Percentiles rank a stretch among this genome's conserved stretches.
phyloP scores from a whole-genome alignment of 2,888 invertebrate genomes.

The Noctua janthe region DNA sequence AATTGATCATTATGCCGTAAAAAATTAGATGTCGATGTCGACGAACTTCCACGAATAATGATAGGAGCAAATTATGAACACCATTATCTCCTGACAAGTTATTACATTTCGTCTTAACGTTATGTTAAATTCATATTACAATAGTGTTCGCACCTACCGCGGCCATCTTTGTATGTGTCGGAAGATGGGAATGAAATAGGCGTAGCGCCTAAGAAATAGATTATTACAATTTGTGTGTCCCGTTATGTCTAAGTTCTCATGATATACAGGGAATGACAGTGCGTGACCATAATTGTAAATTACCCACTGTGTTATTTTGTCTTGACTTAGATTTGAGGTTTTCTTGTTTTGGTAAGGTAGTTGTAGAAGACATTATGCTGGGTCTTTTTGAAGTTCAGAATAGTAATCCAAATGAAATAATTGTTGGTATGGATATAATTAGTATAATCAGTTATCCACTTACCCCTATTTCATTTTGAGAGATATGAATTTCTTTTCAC shows the following conservation, averaged over 20 bases:
- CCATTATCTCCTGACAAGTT: constrained; percentile 75
- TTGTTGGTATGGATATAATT: background rate
- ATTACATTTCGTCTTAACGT: constrained; percentile 69
- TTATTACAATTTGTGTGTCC: constrained; percentile 65
- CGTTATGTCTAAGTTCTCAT: constrained; percentile 64
- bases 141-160: constrained; percentile 60
- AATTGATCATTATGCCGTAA: constrained; percentile 79
- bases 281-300: constrained; percentile 51
- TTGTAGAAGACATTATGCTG: background rate
- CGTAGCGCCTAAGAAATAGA: constrained; percentile 66
- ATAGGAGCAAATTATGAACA: constrained; percentile 75
- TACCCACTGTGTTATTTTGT: constrained; percentile 19
- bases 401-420: background rate
- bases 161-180: constrained; percentile 58
- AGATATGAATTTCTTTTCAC: background rate
- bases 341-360: constrained; percentile 18
- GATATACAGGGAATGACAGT: constrained; percentile 62
- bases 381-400: background rate
- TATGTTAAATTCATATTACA: constrained; percentile 57
- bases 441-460: background rate
- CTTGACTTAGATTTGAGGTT: constrained; percentile 4
- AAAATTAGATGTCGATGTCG: constrained; percentile 80
- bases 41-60: constrained; percentile 77
- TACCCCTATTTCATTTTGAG: background rate
- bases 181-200: constrained; percentile 65